Percentiles rank a stretch among this genome's conserved stretches.
phyloP scores from a whole-genome alignment of 2,888 invertebrate species.

The Oasisia sp. region DNA sequence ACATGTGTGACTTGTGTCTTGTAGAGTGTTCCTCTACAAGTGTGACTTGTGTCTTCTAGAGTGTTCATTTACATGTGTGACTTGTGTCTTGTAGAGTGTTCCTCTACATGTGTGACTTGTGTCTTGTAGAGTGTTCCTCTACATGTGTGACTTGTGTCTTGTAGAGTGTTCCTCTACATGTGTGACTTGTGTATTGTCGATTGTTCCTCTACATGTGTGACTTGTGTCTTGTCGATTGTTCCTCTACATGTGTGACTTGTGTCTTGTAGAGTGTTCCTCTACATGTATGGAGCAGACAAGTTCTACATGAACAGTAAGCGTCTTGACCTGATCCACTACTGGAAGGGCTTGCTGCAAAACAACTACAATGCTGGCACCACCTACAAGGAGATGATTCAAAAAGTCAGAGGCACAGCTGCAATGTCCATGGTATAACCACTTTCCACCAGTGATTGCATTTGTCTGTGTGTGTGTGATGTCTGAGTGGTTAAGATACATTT shows the following conservation, averaged over 20 bases:
- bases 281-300: constrained; percentile 25
- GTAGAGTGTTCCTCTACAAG: not conserved
- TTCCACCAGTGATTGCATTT: not conserved
- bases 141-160: not conserved
- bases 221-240: not conserved
- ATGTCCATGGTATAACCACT: not conserved
- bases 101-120: not conserved
- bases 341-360: constrained; percentile 30
- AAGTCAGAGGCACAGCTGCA: not conserved
- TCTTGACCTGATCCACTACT: constrained; percentile 36
- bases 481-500: too few relatives aligned
- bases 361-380: constrained; percentile 41
- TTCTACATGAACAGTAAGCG: constrained; percentile 14
- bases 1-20: not conserved
- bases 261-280: constrained; percentile 30
- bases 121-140: constrained; percentile 4
- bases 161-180: constrained; percentile 14
- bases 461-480: not conserved
- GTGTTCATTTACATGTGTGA: not conserved
- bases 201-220: constrained; percentile 8
- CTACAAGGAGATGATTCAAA: constrained; percentile 46
- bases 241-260: not conserved
- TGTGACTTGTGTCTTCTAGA: not conserved
- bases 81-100: not conserved
- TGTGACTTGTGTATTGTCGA: not conserved